Evolutionary conservation across 2,113 vertebrate species (phyloP), one percentile per base, ranked within the genome.

Genomic region (Gadus macrocephalus): DNA sequence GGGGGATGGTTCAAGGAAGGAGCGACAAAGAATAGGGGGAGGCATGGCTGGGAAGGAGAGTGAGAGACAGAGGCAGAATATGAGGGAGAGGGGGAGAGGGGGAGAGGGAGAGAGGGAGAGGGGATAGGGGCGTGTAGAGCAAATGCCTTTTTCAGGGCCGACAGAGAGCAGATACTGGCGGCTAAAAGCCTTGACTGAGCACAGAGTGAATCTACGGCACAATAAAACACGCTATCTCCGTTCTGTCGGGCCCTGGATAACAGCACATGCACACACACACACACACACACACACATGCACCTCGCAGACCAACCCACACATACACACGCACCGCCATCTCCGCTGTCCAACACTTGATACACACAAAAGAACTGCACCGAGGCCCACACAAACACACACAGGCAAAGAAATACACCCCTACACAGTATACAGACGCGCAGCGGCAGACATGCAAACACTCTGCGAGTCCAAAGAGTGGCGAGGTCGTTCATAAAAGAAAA

Each of bases 121-220:
- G 56, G 66, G 62, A 4, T 64, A 76, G 62, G 28, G 27, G 31
- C 15, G 28, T 17, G 17, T 31, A 64, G 62, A 64, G n/a, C 38
- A 66, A 70, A 73, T 74, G 62, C 19, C 49, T 78, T 62, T 55
- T 60, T 16, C 67, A 64, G 60, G 31, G 66, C 63, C 68, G 70
- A 16, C 19, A 67, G 59, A 62, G 15, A 56, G n/a, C 61, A 76
- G 66, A 73, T 65, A 69, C 68, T 77, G 78, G 55, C 27, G 17
- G 64, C 67, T 73, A 70, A 78, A 82, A 85, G 77, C 70, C 59
- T 71, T 66, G 31, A 72, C 71, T 64, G 35, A 27, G 22, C 27
- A 15, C 59, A 3, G n/a, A 12, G 59, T 22, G 22, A 20, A 20
- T 17, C 56, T 20, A 16, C 8, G 5, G 16, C 5, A 59, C 20